Base-by-base conservation (phyloP, 2,797 vertebrate genomes). In the Chiroxiphia lanceolata region DNA sequence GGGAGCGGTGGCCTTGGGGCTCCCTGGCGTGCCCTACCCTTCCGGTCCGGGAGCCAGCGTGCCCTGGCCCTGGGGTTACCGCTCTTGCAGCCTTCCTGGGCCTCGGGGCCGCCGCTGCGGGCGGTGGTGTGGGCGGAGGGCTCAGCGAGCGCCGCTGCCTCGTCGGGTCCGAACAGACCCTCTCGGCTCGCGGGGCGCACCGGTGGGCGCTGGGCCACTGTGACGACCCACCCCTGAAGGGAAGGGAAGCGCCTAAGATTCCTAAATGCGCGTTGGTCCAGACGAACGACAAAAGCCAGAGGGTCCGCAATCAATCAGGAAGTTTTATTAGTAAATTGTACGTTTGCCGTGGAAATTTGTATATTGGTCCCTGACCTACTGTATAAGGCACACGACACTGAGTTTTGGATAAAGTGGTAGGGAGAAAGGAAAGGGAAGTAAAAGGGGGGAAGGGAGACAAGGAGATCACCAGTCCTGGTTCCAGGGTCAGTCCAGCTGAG, bases 151-250 rank as follows among this genome's bases (percentile, higher is more conserved):
- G 2, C 17, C 13, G 54, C 42, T 68, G 69, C 27, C 38, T 33
- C 36, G 6, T 20, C 13, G n/a, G 4, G 8, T 10, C 4, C 3
- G 0, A 9, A 1, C 5, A 7, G 4, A 5, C 4, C 17, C 13
- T 6, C 10, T 15, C 4, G 4, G 8, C 23, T 84, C 8, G 0
- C 20, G 2, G 5, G 2, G 11, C 5, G 34, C 17, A 0, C 10
- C 0, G 23, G 34, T 29, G 38, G 27, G 27, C 38, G 9, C 59
- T 36, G 61, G 29, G 29, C 61, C 19, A 22, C 21, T 47, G 64
- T 13, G n/a, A 33, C 15, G 15, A 12, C 61, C 19, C 42, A 23
- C 31, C 42, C 61, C 8, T 6, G 21, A 45, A 31, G 61, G 31
- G 29, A 31, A 44, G 16, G 21, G 61, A 23, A 23, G 15, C 11